These are phyloP conservation scores for Hippoglossus hippoglossus DNA, from an alignment of 2,797 vertebrate genomes.

Conservation along the genomic window DNA sequence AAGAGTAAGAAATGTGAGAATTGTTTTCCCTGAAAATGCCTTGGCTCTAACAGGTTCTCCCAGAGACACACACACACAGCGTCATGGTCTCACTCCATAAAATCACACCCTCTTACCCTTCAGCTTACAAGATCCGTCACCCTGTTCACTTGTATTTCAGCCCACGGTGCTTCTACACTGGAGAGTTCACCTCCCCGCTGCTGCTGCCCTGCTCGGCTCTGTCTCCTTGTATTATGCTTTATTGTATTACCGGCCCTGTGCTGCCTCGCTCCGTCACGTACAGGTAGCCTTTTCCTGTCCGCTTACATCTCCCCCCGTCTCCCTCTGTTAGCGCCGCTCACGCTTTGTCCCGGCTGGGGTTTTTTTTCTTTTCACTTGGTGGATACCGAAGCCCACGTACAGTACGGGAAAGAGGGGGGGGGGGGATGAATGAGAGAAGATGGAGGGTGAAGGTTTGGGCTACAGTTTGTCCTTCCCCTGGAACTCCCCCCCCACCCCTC, in stretches of 20 bases:
- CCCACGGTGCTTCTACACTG: slow-evolving; percentile 8
- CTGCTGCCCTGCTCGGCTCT: slow-evolving; percentile 26
- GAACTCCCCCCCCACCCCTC: slow-evolving; percentile 52
- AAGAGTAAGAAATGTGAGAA: not conserved
- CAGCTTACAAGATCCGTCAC: slow-evolving; percentile 26
- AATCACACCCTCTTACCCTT: slow-evolving; percentile 41
- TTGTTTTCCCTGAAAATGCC: no score
- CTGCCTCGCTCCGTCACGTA: not conserved
- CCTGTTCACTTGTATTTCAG: slow-evolving; percentile 33
- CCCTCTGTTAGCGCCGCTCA: not conserved
- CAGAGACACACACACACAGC: not conserved
- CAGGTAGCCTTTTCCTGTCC: slow-evolving; percentile 14
- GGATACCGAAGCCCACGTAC: not conserved
- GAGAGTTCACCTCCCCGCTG: slow-evolving; percentile 29
- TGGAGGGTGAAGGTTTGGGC: slow-evolving; percentile 71
- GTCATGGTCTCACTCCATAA: slow-evolving; percentile 38
- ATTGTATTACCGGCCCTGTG: not conserved
- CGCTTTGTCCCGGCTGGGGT: not conserved
- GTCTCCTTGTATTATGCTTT: slow-evolving; percentile 30
- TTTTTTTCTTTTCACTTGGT: not conserved
- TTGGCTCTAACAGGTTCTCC: no score
- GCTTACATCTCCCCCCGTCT: not conserved
- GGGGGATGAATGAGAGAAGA: not conserved
- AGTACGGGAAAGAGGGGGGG: not conserved
- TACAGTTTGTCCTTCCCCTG: slow-evolving; percentile 79